Conservation (phyloP, 1,140 invertebrate species). For the Apis laboriosa region DNA sequence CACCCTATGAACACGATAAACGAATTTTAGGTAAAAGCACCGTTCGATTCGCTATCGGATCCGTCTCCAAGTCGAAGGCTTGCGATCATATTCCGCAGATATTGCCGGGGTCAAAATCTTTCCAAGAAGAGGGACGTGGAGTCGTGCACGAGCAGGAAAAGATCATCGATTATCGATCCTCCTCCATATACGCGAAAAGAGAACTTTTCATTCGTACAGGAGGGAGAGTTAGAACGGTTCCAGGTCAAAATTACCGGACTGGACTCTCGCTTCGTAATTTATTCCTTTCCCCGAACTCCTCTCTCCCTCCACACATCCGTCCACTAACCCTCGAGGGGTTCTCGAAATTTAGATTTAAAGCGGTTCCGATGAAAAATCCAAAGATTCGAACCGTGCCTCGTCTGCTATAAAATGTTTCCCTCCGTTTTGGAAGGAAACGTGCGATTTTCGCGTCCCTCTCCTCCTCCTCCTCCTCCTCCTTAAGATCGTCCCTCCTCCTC, state of each 20-base stretch:
- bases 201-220: neutral
- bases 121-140: neutral
- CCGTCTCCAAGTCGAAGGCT: constrained; percentile 34
- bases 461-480: no score
- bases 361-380: neutral
- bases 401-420: neutral
- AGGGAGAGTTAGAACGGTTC: neutral
- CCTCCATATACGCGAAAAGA: neutral
- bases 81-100: constrained; percentile 9
- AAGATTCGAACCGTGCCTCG: neutral
- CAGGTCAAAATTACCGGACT: neutral
- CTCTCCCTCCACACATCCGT: no score
- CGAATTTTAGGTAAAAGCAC: constrained; percentile 46
- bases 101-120: constrained; percentile 29
- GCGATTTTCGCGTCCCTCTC: neutral
- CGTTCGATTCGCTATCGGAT: constrained; percentile 38
- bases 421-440: neutral
- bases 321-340: no score
- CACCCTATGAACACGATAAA: constrained; percentile 45
- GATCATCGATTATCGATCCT: constrained; percentile 45
- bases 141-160: neutral
- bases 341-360: neutral
- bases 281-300: neutral
- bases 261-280: constrained; percentile 12
- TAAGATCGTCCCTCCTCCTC: no score